A percentile compares a stretch with the other conserved stretches of the same genome.
These are phyloP conservation scores for Tinea semifulvella DNA, from an alignment of 2,888 invertebrate species.

Conservation along the genomic window DNA sequence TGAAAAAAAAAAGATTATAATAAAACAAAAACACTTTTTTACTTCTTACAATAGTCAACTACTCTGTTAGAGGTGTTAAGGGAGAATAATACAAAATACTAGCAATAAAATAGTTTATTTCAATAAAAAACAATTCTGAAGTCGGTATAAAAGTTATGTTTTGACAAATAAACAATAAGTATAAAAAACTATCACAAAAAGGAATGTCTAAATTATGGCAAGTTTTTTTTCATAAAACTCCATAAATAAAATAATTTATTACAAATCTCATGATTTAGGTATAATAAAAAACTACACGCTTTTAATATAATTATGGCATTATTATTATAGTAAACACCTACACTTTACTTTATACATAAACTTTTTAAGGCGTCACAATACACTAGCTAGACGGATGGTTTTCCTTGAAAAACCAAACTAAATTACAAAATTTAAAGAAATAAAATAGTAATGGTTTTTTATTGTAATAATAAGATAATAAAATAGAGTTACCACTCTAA, in stretches of 20 bases:
- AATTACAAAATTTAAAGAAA: neutral
- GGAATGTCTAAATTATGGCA: neutral
- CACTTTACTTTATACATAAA: neutral
- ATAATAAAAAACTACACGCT: neutral
- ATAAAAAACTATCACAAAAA: slow-evolving; percentile 10
- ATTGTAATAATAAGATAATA: no score
- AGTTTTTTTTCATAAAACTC: no score
- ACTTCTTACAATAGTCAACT: no score
- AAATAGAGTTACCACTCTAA: no score
- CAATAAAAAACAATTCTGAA: slow-evolving; percentile 33
- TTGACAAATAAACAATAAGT: neutral
- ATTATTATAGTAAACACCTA: slow-evolving; percentile 7
- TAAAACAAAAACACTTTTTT: no score
- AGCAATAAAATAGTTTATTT: slow-evolving; percentile 61
- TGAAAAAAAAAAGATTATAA: no score
- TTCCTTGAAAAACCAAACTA: no score
- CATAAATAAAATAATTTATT: no score
- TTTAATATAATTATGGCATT: slow-evolving; percentile 11
- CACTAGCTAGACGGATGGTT: no score
- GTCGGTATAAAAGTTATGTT: neutral
- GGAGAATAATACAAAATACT: slow-evolving; percentile 20
- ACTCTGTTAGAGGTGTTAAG: no score
- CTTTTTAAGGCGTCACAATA: no score
- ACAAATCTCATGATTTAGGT: neutral
- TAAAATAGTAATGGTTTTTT: no score